Base-by-base conservation (phyloP, 2,888 invertebrate genomes). In the Hirtodrosophila histrioides region DNA sequence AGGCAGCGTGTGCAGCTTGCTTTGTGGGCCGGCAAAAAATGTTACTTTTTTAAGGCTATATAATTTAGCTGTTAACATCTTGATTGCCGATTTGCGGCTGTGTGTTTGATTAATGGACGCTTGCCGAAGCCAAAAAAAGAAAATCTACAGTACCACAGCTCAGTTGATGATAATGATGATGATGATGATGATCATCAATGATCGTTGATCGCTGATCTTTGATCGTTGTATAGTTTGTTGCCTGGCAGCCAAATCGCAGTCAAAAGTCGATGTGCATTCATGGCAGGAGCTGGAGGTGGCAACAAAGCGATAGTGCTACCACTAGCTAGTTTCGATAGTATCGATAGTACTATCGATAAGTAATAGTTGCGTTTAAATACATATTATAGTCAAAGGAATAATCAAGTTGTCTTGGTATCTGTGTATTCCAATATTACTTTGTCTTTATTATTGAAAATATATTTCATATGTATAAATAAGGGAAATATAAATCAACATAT, bases 41-140 rank as follows among this genome's bases (percentile, higher is more conserved):
- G 33, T 55, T 54, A 31, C 56, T 31, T n/a, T 63, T 78, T 75
- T 68, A 74, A 54, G 56, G 60, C 77, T 60, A 50, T 82, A 80
- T 80, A 82, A 82, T 82, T 82, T 82, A 62, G 80, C 69, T 86
- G 82, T 80, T 83, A 82, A 73, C 86, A 82, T 82, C 84, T 83
- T 86, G 86, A 82, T 86, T 68, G 86, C 57, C 80, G 75, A 77
- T 58, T 69, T 69, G 69, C 54, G 69, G 75, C 70, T 57, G 54
- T 68, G 31, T 82, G 31, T 82, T 80, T 86, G 86, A 82, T 83
- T 77, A 86, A 82, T 80, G 72, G 55, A 37, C 58, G 86, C 54
- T 64, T 24, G 40, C 33, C 33, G 51, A 29, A 27, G n/a, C 36
- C 46, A 7, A 40, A 55, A 39, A 45, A 44, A 49, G 44, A 57